These are phyloP conservation scores for Cyprinodon variegatus DNA, from an alignment of 2,113 vertebrate species.

Conservation along the genomic window DNA sequence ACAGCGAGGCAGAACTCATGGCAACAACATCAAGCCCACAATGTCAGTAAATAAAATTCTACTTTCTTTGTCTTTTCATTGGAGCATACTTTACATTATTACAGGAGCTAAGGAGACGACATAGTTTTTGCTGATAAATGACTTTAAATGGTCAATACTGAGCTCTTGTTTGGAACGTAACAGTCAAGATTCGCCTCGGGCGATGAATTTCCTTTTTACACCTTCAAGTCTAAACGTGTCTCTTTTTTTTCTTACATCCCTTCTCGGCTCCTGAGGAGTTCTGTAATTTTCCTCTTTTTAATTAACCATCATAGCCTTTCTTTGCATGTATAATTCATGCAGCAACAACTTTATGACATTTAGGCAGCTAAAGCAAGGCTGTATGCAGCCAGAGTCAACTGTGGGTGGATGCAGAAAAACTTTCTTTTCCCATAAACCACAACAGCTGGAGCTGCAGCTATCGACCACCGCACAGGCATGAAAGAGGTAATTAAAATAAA, in stretches of 20 bases:
- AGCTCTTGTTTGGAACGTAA: constrained; percentile 31
- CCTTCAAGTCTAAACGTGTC: constrained; percentile 68
- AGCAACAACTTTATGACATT: constrained; percentile 11
- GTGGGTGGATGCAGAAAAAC: constrained; percentile 44
- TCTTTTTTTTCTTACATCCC: constrained; percentile 10
- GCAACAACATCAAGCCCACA: constrained; percentile 3
- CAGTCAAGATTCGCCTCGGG: constrained; percentile 44
- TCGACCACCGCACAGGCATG: constrained; percentile 12
- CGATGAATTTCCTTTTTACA: constrained; percentile 61
- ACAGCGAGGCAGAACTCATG: constrained; percentile 17
- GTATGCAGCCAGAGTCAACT: constrained; percentile 6
- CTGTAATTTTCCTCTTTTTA: constrained; percentile 14
- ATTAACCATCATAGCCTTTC: constrained; percentile 14
- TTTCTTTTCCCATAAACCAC: constrained; percentile 21
- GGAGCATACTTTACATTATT: constrained; percentile 11
- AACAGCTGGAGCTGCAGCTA: constrained; percentile 45
- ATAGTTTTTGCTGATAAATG: constrained; percentile 19
- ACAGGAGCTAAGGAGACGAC: constrained; percentile 17
- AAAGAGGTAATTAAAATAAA: constrained; percentile 35
- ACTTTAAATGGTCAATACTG: constrained; percentile 26
- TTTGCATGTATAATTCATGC: background rate
- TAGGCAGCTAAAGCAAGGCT: background rate
- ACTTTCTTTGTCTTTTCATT: background rate
- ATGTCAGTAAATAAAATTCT: constrained; percentile 10
- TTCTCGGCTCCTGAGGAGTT: constrained; percentile 13